Conservation (phyloP, 2,888 invertebrate species). For the Melanotus villosus region DNA sequence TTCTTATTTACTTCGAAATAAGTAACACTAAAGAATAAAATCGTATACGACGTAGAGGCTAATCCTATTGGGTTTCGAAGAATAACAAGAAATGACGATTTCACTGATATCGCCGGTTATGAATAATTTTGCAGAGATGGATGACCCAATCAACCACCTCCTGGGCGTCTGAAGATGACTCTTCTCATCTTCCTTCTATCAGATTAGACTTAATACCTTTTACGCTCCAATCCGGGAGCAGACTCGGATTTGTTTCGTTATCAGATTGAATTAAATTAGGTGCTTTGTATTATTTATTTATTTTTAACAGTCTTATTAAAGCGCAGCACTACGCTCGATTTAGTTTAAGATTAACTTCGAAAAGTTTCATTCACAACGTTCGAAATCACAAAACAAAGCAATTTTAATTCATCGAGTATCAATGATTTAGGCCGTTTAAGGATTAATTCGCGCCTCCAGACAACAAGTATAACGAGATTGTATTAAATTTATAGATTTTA, state of each 20-base stretch:
- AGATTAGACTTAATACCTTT: slow-evolving; percentile 63
- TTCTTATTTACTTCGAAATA: not conserved
- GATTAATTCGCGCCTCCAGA: no score
- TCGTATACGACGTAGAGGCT: no score
- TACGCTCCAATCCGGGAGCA: slow-evolving; percentile 55
- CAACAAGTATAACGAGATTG: no score
- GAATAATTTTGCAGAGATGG: slow-evolving; percentile 66
- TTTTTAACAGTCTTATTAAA: slow-evolving; percentile 29
- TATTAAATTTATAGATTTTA: slow-evolving; percentile 32
- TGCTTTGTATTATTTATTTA: slow-evolving; percentile 51
- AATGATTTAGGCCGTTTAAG: no score
- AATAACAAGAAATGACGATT: slow-evolving; percentile 28
- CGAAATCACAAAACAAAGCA: no score
- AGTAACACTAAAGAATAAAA: no score
- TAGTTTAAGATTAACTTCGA: no score
- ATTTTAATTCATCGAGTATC: no score
- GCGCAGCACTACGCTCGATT: no score
- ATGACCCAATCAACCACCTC: slow-evolving; percentile 62
- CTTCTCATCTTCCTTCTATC: slow-evolving; percentile 58
- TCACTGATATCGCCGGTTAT: slow-evolving; percentile 53
- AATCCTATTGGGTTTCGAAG: slow-evolving; percentile 16
- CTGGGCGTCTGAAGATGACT: slow-evolving; percentile 58
- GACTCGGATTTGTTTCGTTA: slow-evolving; percentile 52
- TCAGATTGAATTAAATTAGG: slow-evolving; percentile 54
- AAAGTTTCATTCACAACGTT: no score